These are phyloP conservation scores for Pyrrhura leucotis DNA, from an alignment of 2,797 vertebrate genomes.

Conservation along the genomic window DNA sequence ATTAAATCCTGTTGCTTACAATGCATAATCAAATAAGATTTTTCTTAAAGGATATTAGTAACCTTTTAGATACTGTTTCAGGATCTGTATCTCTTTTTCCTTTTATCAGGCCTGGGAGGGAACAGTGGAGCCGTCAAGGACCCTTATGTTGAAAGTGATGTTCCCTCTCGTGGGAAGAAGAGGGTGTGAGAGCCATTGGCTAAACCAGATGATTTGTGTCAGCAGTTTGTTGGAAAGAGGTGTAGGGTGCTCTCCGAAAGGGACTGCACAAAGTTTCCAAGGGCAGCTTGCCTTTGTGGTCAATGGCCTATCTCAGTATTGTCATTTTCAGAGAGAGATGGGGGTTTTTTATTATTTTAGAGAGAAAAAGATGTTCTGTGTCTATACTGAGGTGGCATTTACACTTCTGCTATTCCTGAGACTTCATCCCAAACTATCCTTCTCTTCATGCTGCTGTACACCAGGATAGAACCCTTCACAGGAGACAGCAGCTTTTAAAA, in stretches of 20 bases:
- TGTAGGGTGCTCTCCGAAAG: neutral
- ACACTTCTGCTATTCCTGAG: neutral
- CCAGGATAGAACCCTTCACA: neutral
- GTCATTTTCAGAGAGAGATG: neutral
- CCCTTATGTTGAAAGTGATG: neutral
- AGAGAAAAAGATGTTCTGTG: neutral
- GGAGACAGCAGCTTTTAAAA: neutral
- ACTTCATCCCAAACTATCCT: neutral
- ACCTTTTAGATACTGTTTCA: neutral
- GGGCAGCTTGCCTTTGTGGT: neutral
- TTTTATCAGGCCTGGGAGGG: neutral
- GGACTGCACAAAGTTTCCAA: neutral
- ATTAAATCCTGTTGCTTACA: neutral
- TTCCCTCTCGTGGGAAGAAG: neutral
- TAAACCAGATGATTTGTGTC: neutral
- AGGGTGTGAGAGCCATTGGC: neutral
- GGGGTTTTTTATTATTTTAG: neutral
- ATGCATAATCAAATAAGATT: neutral
- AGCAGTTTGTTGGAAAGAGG: neutral
- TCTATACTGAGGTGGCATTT: neutral
- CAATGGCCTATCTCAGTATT: accelerated
- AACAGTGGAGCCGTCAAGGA: neutral
- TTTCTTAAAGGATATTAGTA: neutral
- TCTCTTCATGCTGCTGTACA: neutral
- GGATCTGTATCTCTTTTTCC: neutral